phyloP scores from a whole-genome alignment of 2,888 invertebrate species.

The Melitaea athalia region DNA sequence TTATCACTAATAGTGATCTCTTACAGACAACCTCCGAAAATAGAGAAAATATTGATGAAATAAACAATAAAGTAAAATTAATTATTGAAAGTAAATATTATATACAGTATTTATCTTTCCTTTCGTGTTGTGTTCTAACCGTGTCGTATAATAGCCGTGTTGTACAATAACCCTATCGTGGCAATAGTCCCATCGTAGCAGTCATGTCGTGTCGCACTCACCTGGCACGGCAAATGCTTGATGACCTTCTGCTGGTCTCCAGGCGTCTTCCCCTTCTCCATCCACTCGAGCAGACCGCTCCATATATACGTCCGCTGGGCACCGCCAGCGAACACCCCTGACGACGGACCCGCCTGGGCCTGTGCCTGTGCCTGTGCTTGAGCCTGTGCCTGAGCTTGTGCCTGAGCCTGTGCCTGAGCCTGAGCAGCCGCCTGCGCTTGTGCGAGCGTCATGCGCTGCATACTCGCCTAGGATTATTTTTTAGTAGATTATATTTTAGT shows the following conservation, averaged over 20 bases:
- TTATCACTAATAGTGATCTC: too few relatives aligned
- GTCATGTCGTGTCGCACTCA: slow-evolving; percentile 34
- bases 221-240: slow-evolving; percentile 84
- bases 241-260: slow-evolving; percentile 90
- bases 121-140: too few relatives aligned
- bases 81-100: too few relatives aligned
- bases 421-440: neutral
- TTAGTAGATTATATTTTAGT: too few relatives aligned
- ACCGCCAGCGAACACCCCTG: slow-evolving; percentile 13
- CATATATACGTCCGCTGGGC: slow-evolving; percentile 81
- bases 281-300: slow-evolving; percentile 95
- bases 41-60: too few relatives aligned
- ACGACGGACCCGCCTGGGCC: slow-evolving; percentile 14
- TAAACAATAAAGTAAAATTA: too few relatives aligned
- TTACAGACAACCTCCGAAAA: too few relatives aligned
- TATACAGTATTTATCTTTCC: too few relatives aligned
- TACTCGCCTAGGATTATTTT: slow-evolving; percentile 44
- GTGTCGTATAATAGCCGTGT: too few relatives aligned
- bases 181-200: too few relatives aligned
- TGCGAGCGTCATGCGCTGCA: slow-evolving; percentile 56
- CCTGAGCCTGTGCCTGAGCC: slow-evolving; percentile 51
- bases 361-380: slow-evolving; percentile 2
- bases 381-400: neutral
- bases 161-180: too few relatives aligned
- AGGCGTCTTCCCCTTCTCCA: slow-evolving; percentile 92